A percentile compares a stretch with the other conserved stretches of the same genome.
phyloP scores from a whole-genome alignment of 1,140 invertebrate species.

The Copidosoma floridanum region DNA sequence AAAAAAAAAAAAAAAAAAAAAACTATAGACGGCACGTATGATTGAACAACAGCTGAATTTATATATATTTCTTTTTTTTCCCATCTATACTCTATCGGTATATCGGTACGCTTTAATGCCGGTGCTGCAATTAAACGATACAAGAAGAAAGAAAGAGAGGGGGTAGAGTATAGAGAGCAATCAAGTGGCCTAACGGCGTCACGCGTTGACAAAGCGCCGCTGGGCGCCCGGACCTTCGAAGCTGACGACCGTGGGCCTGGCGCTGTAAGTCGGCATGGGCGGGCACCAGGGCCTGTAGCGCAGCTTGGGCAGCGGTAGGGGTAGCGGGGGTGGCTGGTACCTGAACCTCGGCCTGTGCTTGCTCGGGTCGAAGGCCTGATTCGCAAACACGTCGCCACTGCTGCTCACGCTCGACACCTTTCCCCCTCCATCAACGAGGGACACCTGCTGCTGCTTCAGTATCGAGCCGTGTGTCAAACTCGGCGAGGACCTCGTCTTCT shows the following conservation, averaged over 20 bases:
- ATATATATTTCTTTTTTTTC: too few relatives aligned
- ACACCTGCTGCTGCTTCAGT: conserved; percentile 53
- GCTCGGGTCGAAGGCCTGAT: conserved; percentile 71
- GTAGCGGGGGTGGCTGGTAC: conserved; percentile 65
- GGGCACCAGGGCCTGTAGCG: conserved; percentile 48
- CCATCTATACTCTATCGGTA: too few relatives aligned
- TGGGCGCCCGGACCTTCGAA: conserved; percentile 68
- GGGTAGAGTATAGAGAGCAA: background rate
- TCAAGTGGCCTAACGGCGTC: background rate
- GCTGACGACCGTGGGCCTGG: conserved; percentile 69
- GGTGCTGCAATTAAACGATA: conserved; percentile 5
- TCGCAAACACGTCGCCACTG: conserved; percentile 61
- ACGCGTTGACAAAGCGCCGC: too few relatives aligned
- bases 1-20: too few relatives aligned
- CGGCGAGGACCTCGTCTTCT: conserved; percentile 28
- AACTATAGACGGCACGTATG: too few relatives aligned
- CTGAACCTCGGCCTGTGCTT: conserved; percentile 73
- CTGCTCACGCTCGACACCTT: too few relatives aligned
- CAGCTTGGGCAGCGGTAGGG: conserved; percentile 31
- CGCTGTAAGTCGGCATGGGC: conserved; percentile 57
- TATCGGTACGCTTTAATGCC: background rate
- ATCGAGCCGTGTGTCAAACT: conserved; percentile 59
- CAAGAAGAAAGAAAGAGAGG: too few relatives aligned
- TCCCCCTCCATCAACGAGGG: too few relatives aligned
- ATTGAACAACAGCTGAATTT: too few relatives aligned